A percentile compares a stretch with the other conserved stretches of the same genome.
phyloP scores from a whole-genome alignment of 2,113 vertebrate species.

The Ornithorhynchus anatinus region DNA sequence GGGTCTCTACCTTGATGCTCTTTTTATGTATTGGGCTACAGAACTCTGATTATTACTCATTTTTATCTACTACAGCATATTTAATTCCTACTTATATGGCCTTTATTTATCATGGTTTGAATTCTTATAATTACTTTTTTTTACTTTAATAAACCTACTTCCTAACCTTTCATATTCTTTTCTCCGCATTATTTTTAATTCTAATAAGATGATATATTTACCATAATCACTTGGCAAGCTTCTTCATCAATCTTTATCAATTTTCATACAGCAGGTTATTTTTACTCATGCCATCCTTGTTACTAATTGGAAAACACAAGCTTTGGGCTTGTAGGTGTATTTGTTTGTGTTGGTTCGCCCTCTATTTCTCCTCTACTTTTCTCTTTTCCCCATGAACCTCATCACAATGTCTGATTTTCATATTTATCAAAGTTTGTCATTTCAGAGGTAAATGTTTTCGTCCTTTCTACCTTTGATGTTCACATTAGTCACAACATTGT shows the following conservation, averaged over 20 bases:
- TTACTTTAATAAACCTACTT: not conserved
- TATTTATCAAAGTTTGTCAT: slow-evolving; percentile 20
- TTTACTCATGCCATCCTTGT: not conserved
- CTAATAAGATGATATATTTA: slow-evolving; percentile 7
- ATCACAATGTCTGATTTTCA: not conserved
- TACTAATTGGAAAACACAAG: not conserved
- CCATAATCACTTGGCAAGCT: slow-evolving; percentile 16
- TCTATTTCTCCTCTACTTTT: not conserved
- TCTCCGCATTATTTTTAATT: slow-evolving; percentile 7
- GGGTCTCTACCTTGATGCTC: not conserved
- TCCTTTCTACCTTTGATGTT: slow-evolving; percentile 24
- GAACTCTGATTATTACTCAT: not conserved
- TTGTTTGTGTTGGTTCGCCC: not conserved
- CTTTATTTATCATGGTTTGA: not conserved
- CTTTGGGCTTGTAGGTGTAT: not conserved
- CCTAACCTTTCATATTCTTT: not conserved
- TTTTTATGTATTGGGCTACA: not conserved
- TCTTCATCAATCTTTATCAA: slow-evolving; percentile 14
- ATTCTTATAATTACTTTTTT: not conserved
- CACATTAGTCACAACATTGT: slow-evolving; percentile 38
- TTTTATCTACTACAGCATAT: not conserved
- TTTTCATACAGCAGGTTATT: not conserved
- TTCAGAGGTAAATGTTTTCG: slow-evolving; percentile 43
- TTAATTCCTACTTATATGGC: not conserved
- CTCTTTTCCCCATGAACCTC: not conserved